These are phyloP conservation scores for Acanthaster planci DNA, from an alignment of 35 echinoderm and acorn worm genomes.

Conservation along the genomic window DNA sequence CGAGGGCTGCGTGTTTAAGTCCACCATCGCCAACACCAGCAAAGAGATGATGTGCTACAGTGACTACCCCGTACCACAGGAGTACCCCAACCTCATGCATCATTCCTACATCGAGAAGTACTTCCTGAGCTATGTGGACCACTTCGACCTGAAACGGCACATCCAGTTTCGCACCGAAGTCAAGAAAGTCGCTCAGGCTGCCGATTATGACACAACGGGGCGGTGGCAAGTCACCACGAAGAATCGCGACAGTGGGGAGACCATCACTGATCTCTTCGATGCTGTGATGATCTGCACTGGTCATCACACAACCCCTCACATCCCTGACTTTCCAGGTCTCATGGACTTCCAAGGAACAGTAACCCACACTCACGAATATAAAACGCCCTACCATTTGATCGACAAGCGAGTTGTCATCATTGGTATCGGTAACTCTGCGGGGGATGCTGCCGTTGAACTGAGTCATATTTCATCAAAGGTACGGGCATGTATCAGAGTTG, in stretches of 20 bases:
- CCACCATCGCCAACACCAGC: constrained; percentile 80
- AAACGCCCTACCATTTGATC: constrained; percentile 45
- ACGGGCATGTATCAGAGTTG: too few relatives aligned
- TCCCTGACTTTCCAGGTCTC: constrained; percentile 66
- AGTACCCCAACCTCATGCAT: constrained; percentile 93
- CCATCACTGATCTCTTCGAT: constrained; percentile 61
- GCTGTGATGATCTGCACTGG: constrained; percentile 75
- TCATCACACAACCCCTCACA: constrained; percentile 65
- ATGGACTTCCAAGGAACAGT: constrained; percentile 68
- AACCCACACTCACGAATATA: constrained; percentile 80
- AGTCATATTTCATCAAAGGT: constrained; percentile 47
- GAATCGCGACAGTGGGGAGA: constrained; percentile 18
- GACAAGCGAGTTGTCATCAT: constrained; percentile 78
- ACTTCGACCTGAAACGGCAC: constrained; percentile 65
- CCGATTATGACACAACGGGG: constrained; percentile 65
- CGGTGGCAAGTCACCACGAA: constrained; percentile 55
- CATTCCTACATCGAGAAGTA: constrained; percentile 75
- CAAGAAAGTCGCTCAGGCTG: constrained; percentile 40
- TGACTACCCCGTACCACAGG: constrained; percentile 80
- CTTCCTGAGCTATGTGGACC: constrained; percentile 66
- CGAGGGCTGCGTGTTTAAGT: constrained; percentile 69
- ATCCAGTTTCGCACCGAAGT: constrained; percentile 61
- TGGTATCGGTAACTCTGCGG: constrained; percentile 78
- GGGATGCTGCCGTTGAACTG: constrained; percentile 86
- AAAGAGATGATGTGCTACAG: constrained; percentile 89